Base-by-base conservation (phyloP, 2,888 invertebrate genomes). In the Entomobrya proxima region DNA sequence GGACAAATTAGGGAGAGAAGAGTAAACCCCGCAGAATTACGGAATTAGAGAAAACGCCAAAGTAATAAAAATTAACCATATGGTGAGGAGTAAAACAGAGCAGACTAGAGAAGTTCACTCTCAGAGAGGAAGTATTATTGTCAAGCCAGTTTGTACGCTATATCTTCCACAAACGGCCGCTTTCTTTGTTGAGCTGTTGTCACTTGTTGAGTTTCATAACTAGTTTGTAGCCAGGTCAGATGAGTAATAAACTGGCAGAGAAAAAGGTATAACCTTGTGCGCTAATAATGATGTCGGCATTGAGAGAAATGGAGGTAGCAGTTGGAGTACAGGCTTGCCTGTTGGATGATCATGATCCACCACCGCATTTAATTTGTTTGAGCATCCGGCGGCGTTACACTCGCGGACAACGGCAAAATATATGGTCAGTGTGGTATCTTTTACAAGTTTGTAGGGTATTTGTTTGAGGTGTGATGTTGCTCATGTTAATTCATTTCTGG, bases 21-120 rank as follows among this genome's bases (percentile, higher is more conserved):
- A 44, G 35, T 44, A 69, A 69, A 24, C 27, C 69, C 27, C 7
- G 18, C 55, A 37, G 44, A 69, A 69, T 69, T 69, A 69, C 7
- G 69, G 69, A 69, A 69, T 69, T 69, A 69, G 69, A 44, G 69
- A 69, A n/a, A 69, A 69, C 44, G 44, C 9, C 44, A 69, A 69
- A 44, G 69, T 69, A 69, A 69, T 69, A 69, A 69, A 67, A 69
- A 69, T 44, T 69, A 27, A 44, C 40, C 69, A 69, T 44, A 69
- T 69, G 69, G 69, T 44, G 44, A 69, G 44, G n/a, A n/a, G n/a
- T n/a, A n/a, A n/a, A n/a, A n/a, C n/a, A n/a, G n/a, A n/a, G n/a
- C n/a, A n/a, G n/a, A n/a, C n/a, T n/a, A n/a, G n/a, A 9, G n/a
- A 69, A 44, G 69, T 61, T 61, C 61, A 58, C 11, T 61, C 9